phyloP scores from a whole-genome alignment of 2,113 vertebrate genomes.

The Phyllopteryx taeniolatus region DNA sequence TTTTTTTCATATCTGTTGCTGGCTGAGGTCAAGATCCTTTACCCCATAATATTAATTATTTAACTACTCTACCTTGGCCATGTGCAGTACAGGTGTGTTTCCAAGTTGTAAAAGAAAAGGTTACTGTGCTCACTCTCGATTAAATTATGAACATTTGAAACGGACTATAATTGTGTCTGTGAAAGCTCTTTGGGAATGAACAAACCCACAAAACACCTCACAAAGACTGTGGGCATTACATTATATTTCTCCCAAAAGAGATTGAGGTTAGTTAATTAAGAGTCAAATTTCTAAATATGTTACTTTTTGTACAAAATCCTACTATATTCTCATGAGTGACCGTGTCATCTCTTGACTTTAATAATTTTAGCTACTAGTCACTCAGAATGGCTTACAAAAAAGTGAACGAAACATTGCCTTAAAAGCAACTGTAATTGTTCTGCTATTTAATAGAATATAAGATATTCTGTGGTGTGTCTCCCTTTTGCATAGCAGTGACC shows the following conservation, averaged over 20 bases:
- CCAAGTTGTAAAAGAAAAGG: background rate
- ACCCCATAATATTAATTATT: background rate
- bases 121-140: background rate
- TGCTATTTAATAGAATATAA: slow-evolving; percentile 58
- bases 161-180: too few species aligned
- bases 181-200: background rate
- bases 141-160: too few species aligned
- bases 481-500: slow-evolving; percentile 36
- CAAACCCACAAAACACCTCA: slow-evolving; percentile 10
- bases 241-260: background rate
- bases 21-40: background rate
- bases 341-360: slow-evolving; percentile 17
- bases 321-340: background rate
- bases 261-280: background rate
- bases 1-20: background rate
- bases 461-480: slow-evolving; percentile 40
- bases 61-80: background rate
- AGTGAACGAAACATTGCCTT: slow-evolving; percentile 12
- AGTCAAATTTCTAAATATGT: background rate
- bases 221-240: slow-evolving; percentile 29
- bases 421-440: slow-evolving; percentile 46
- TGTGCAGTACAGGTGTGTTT: background rate
- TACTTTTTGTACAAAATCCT: background rate
- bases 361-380: slow-evolving; percentile 24
- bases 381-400: slow-evolving; percentile 25